Evolutionary conservation across 2,888 invertebrate species (phyloP).

Genomic region (Miltochrista miniata): DNA sequence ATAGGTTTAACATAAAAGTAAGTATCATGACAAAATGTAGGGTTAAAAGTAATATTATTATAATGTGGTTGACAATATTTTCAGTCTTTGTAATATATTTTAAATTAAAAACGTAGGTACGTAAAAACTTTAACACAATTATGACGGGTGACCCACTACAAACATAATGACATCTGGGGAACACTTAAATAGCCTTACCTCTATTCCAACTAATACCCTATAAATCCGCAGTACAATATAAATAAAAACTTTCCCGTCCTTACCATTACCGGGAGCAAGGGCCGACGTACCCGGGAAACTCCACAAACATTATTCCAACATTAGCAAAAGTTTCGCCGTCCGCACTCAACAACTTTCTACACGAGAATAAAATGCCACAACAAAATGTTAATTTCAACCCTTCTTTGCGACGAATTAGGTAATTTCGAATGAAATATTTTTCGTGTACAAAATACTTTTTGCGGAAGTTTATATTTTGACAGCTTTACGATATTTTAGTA

Average conservation of each 20-base stretch:
- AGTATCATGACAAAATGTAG: no score
- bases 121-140: no score
- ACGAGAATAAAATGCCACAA: constrained; percentile 60
- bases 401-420: constrained; percentile 52
- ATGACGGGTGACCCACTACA: background rate
- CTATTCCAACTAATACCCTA: constrained; percentile 30
- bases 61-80: no score
- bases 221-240: constrained; percentile 45
- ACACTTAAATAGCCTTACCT: constrained; percentile 31
- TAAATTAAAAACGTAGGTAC: no score
- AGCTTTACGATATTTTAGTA: no score
- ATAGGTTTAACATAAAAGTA: no score
- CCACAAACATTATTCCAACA: constrained; percentile 65
- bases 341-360: constrained; percentile 57
- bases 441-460: constrained; percentile 19
- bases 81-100: no score
- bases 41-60: no score
- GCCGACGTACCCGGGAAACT: constrained; percentile 26
- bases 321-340: constrained; percentile 65
- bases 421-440: constrained; percentile 43
- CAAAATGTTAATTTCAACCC: constrained; percentile 66
- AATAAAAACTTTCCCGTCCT: constrained; percentile 45
- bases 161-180: constrained; percentile 32
- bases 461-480: background rate
- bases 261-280: constrained; percentile 40